Base-by-base conservation (phyloP, 1,140 invertebrate genomes). In the Drosophila arizonae region DNA sequence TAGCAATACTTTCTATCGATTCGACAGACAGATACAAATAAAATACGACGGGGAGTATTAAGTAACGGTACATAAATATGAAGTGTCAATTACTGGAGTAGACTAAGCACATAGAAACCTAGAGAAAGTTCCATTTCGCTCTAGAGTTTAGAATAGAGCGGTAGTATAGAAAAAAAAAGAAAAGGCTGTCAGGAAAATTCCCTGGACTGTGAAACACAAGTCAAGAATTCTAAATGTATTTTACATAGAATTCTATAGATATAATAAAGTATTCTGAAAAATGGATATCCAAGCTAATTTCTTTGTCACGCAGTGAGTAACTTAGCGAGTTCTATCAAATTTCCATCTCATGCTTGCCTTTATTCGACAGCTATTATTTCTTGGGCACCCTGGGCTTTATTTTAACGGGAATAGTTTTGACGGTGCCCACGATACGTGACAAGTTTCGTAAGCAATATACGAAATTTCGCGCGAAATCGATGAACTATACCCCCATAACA, bases 401-500 rank as follows among this genome's bases (percentile, higher is more conserved):
- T 21, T 1, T 61, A 3, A 5, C 5, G 9, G n/a, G 51, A 3
- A 15, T 62, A 5, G 15, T 62, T 4, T 9, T 71, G 11, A 3
- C n/a, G 41, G 3, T 48, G 5, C 41, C 52, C 10, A 13, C 1
- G 2, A 5, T 62, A 5, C 45, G 46, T 0, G 3, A 43, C 0
- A 69, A 26, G 3, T 4, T 62, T 0, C 3, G 2, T 8, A n/a
- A 1, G 0, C 54, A 17, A 1, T 9, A 56, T 43, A 26, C 3
- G 6, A 17, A 30, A 30, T 9, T 58, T 3, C 21, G 30, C 43
- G 43, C 15, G 17, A 26, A 24, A 1, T 57, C 10, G 39, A 62
- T 39, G 0, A 72, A 77, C 6, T 81, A 66, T 51, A 58, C 63
- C 4, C 63, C 65, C 1, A 30, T 82, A 4, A 60, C 11, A 6